Percentiles rank a stretch among this genome's conserved stretches.
Conservation (phyloP, 2,797 vertebrate genomes). For the Platyrinchus mystaceus region DNA sequence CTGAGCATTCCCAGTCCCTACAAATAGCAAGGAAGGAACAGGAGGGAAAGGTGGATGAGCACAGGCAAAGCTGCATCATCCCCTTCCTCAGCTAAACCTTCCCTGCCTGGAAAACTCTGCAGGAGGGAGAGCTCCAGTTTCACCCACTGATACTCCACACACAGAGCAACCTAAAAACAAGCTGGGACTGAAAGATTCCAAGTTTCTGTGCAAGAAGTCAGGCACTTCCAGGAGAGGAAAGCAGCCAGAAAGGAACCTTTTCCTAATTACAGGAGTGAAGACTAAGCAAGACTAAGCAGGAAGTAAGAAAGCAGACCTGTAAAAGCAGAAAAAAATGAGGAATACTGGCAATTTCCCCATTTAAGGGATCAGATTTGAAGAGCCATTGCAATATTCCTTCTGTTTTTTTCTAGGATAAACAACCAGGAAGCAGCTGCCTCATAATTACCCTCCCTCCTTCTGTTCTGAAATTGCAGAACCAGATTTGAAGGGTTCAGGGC, state of each 20-base stretch:
- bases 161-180: background rate
- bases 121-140: background rate
- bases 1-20: background rate
- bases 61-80: background rate
- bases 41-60: background rate
- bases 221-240: rapidly evolving
- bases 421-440: background rate
- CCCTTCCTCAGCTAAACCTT: background rate
- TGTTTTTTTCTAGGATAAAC: background rate
- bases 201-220: background rate
- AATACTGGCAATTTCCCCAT: background rate
- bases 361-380: background rate
- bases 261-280: background rate
- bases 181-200: background rate
- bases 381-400: background rate
- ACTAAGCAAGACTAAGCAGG: background rate
- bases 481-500: background rate
- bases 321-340: background rate
- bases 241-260: background rate
- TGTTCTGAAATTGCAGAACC: background rate
- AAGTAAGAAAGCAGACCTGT: background rate
- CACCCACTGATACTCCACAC: background rate
- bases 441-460: background rate
- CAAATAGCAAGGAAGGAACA: background rate
- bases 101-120: background rate